Base-by-base conservation (phyloP, 2,113 vertebrate genomes). In the Jacana jacana region DNA sequence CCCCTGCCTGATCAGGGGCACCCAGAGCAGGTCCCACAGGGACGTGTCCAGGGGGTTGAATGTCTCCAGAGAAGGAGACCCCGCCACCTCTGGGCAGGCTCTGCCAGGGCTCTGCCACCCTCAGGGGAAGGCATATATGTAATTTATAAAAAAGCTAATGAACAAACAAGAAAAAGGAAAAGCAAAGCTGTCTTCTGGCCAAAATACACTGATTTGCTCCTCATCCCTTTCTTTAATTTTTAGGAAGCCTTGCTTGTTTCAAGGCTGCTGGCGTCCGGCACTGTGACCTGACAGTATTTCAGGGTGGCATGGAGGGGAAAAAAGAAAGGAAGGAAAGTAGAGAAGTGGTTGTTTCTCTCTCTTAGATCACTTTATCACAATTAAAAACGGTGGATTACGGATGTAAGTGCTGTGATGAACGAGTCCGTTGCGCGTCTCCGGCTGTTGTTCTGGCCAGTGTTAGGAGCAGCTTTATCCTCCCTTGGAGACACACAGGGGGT, bases 401-500 rank as follows among this genome's bases (percentile, higher is more conserved):
- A 8, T 15, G 0, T 6, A 25, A 2, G 19, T n/a, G 42, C 1
- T 19, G 55, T 19, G 51, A 7, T 13, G 14, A 10, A 19, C 2
- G n/a, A 76, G 51, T 6, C 18, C 9, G 1, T 30, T 14, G 28
- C 24, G 49, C n/a, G n/a, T 35, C 46, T 55, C 8, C 30, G 39
- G 44, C 18, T 13, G 11, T 13, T 30, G 33, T 65, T 27, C 17
- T 54, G 76, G n/a, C 19, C 31, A 28, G 48, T 2, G 0, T 5
- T 31, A 18, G 39, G 18, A 52, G 31, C 27, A 20, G 27, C 23
- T 66, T 10, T 19, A 1, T 2, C 17, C 57, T 54, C 22, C 0
- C 33, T 51, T 20, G 10, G 37, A 48, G 57, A 7, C 1, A 18
- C 18, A 7, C 44, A 0, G n/a, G n/a, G n/a, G n/a, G 10, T 2